Conservation (phyloP, 2,888 invertebrate species). For the Drosophila siamana region DNA sequence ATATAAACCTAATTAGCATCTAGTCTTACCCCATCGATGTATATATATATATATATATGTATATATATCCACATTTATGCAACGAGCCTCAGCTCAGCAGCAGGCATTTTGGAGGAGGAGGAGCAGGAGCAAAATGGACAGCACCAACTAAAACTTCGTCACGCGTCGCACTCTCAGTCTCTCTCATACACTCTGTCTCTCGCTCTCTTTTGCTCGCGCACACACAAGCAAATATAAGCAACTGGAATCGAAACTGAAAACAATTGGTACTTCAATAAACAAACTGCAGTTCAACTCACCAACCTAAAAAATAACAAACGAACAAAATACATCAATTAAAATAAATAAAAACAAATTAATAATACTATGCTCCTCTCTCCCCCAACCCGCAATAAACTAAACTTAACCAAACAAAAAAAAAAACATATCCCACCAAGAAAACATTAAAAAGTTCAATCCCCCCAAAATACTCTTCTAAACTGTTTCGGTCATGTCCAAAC, state of each 20-base stretch:
- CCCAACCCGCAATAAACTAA: slow-evolving; percentile 56
- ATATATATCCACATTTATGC: slow-evolving; percentile 7
- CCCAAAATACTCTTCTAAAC: slow-evolving; percentile 47
- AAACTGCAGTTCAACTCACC: slow-evolving; percentile 71
- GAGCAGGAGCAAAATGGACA: slow-evolving; percentile 52
- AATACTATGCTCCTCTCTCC: slow-evolving; percentile 63
- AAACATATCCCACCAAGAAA: slow-evolving; percentile 53
- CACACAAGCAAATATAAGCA: slow-evolving; percentile 46
- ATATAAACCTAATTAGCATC: slow-evolving; percentile 48
- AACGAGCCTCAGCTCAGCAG: slow-evolving; percentile 52
- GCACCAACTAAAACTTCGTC: slow-evolving; percentile 55
- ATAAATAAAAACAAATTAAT: slow-evolving; percentile 31
- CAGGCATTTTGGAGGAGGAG: slow-evolving; percentile 53
- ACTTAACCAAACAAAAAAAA: slow-evolving; percentile 40
- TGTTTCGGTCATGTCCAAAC: slow-evolving; percentile 66
- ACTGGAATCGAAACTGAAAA: slow-evolving; percentile 47
- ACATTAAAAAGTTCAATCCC: slow-evolving; percentile 51
- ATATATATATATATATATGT: slow-evolving; percentile 22
- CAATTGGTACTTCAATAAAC: slow-evolving; percentile 66
- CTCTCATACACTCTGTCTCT: slow-evolving; percentile 14
- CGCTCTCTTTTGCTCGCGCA: slow-evolving; percentile 34
- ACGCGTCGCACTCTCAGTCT: slow-evolving; percentile 53
- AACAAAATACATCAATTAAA: slow-evolving; percentile 25
- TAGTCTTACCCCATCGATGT: slow-evolving; percentile 38
- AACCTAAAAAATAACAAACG: slow-evolving; percentile 25